phyloP scores from a whole-genome alignment of 2,888 invertebrate species.

The Chorisops tibialis region DNA sequence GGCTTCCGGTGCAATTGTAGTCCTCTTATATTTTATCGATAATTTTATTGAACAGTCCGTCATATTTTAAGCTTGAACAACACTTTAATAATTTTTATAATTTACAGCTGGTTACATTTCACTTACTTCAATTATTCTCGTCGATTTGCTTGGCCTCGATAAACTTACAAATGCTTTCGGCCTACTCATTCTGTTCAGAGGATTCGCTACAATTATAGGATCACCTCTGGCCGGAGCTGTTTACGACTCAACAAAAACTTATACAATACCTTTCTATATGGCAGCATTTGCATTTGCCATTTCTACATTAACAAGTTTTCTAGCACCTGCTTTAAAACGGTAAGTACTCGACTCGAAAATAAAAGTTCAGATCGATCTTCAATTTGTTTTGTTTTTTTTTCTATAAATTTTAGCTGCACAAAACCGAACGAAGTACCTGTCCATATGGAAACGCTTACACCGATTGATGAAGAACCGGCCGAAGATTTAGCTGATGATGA shows the following conservation, averaged over 20 bases:
- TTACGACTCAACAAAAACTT: conserved; percentile 81
- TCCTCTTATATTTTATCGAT: too few species aligned
- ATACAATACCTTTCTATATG: conserved; percentile 87
- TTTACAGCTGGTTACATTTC: conserved; percentile 90
- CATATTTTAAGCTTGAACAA: too few species aligned
- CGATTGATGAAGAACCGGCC: conserved; percentile 81
- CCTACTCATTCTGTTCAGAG: conserved; percentile 90
- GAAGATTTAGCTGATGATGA: conserved; percentile 73
- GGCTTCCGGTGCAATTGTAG: too few species aligned
- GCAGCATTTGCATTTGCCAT: conserved; percentile 85
- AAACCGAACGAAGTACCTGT: conserved; percentile 61
- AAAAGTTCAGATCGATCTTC: background rate
- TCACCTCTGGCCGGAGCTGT: conserved; percentile 83
- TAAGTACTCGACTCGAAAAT: too few species aligned
- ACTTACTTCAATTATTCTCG: conserved; percentile 94
- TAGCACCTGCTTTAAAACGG: conserved; percentile 70
- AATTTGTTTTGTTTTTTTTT: background rate
- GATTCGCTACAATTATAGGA: conserved; percentile 86
- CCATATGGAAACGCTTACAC: conserved; percentile 69
- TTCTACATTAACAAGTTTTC: conserved; percentile 79
- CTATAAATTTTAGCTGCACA: conserved; percentile 34
- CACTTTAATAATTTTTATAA: background rate
- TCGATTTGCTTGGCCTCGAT: conserved; percentile 92
- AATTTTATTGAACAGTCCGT: too few species aligned
- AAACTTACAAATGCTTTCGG: conserved; percentile 97